phyloP scores from a whole-genome alignment of 2,113 vertebrate species.

The Craseonycteris thonglongyai region DNA sequence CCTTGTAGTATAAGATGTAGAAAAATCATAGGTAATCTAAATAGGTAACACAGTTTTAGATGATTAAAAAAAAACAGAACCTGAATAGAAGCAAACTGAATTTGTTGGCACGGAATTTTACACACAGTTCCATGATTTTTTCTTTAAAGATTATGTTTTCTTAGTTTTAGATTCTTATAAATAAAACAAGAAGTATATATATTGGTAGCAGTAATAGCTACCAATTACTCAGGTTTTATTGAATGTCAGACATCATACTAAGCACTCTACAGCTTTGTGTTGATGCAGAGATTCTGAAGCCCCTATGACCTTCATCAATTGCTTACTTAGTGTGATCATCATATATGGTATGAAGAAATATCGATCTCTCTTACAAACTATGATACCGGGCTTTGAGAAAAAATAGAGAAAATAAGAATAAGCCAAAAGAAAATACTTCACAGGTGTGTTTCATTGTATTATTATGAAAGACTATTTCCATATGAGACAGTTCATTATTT shows the following conservation, averaged over 20 bases:
- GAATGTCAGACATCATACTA: background rate
- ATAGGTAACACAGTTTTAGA: background rate
- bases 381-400: background rate
- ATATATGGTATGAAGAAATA: background rate
- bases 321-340: background rate
- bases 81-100: background rate
- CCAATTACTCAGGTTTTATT: background rate
- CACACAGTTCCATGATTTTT: background rate
- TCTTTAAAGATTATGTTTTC: background rate
- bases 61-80: background rate
- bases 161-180: background rate
- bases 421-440: background rate
- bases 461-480: background rate
- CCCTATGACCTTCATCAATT: background rate
- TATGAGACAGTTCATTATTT: background rate
- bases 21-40: background rate
- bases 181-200: background rate
- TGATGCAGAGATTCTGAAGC: background rate
- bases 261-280: background rate
- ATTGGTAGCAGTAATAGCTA: background rate
- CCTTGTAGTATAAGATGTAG: background rate
- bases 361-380: background rate
- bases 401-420: background rate
- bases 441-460: background rate
- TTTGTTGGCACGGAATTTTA: background rate